Evolutionary conservation across 2,113 vertebrate genomes (phyloP).

Genomic region (Sporophila hypoxantha): DNA sequence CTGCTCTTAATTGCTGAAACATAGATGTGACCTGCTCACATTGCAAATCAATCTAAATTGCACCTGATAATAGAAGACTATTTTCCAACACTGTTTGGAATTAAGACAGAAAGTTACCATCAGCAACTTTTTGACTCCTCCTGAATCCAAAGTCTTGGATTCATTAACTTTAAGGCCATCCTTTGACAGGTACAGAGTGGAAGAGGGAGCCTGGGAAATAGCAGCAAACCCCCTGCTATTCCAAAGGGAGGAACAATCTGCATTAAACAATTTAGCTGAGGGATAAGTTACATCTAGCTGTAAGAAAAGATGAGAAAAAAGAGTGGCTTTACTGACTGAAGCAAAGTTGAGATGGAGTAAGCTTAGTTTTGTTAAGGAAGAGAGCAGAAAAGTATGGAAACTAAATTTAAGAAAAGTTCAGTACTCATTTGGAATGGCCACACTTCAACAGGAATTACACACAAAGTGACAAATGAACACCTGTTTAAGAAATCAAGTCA

Average conservation of each 20-base stretch:
- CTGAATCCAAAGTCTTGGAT: background rate
- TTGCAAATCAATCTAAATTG: background rate
- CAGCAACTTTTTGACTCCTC: background rate
- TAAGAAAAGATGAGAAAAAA: background rate
- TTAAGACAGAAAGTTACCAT: slow-evolving; percentile 8
- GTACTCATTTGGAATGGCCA: background rate
- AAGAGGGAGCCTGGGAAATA: background rate
- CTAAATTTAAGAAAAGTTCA: background rate
- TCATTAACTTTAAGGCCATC: slow-evolving; percentile 27
- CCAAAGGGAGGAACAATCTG: background rate
- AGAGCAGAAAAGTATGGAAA: accelerated
- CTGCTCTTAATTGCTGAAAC: background rate
- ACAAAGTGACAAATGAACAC: background rate
- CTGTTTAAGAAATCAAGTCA: background rate
- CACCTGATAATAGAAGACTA: background rate
- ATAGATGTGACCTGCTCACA: background rate
- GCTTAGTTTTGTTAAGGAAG: background rate
- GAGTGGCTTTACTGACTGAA: background rate
- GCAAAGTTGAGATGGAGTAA: background rate
- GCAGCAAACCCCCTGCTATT: background rate
- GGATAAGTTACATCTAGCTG: background rate
- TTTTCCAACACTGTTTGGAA: slow-evolving; percentile 8
- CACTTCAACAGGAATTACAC: background rate
- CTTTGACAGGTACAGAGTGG: background rate
- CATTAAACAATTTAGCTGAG: background rate